Base-by-base conservation (phyloP, 1,140 invertebrate species). In the Delia radicum region DNA sequence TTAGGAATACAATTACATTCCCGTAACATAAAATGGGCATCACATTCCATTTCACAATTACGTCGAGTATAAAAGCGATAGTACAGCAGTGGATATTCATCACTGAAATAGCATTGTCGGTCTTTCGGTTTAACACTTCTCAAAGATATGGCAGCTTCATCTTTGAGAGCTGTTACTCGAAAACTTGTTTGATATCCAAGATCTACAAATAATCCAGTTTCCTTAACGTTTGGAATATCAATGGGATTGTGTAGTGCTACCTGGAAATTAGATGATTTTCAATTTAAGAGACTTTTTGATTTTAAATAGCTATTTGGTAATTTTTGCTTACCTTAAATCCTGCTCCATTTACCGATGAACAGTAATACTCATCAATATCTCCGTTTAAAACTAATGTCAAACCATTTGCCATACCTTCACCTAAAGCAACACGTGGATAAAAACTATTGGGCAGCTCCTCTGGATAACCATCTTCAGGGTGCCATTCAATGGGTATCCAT, bases 261-360 rank as follows among this genome's bases (percentile, higher is more conserved):
- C 83, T 85, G 31, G 1, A 15, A 15, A 13, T 42, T 15, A 42
- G 0, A n/a, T n/a, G n/a, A 74, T 21, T 65, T 42, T 65, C n/a
- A n/a, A n/a, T n/a, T n/a, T n/a, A n/a, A n/a, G n/a, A 15, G 4
- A 10, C 13, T 29, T 48, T 13, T 13, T 33, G 7, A 10, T 69
- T 69, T 3, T n/a, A 29, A 24, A 33, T 37, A 12, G 8, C 18
- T 10, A 8, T 8, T n/a, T 31, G 13, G 15, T 2, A 33, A 46
- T 10, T n/a, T n/a, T 26, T 27, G 76, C 13, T 0, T 85, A 93
- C 93, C 88, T 94, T 94, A 81, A 95, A 94, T n/a, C 94, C 93
- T 27, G 89, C 87, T 74, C 93, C 93, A 78, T 90, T 91, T 1
- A 92, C 93, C 0, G 92, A 92, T 3, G 93, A 93, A 77, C 93